Conservation (phyloP, 2,888 invertebrate species). For the Luperina testacea region DNA sequence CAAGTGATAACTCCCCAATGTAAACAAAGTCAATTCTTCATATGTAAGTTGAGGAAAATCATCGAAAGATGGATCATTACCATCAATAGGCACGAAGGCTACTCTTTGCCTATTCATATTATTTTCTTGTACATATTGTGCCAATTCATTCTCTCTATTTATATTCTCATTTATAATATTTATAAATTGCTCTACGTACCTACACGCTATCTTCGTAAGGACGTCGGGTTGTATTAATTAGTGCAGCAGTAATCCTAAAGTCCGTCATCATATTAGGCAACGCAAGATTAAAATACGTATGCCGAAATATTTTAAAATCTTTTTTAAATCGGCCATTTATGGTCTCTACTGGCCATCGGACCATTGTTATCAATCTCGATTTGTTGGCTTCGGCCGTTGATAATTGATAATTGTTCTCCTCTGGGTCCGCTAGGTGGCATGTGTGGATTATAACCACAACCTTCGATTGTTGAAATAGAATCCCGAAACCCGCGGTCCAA, state of each 20-base stretch:
- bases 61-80: background rate
- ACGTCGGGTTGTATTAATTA: too few species aligned
- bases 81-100: background rate
- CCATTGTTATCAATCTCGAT: slow-evolving; percentile 17
- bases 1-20: too few species aligned
- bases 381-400: slow-evolving; percentile 26
- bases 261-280: slow-evolving; percentile 36
- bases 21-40: background rate
- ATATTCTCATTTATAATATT: slow-evolving; percentile 38
- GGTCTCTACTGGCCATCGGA: slow-evolving; percentile 5
- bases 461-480: slow-evolving; percentile 28
- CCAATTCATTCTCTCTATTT: slow-evolving; percentile 33
- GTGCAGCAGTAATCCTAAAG: slow-evolving; percentile 15
- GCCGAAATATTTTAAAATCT: slow-evolving; percentile 23
- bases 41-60: background rate
- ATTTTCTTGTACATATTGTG: slow-evolving; percentile 18
- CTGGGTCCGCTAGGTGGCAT: slow-evolving; percentile 12
- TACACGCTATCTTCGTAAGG: too few species aligned
- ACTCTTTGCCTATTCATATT: background rate
- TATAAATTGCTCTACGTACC: slow-evolving; percentile 37
- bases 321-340: slow-evolving; percentile 4
- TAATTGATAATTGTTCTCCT: slow-evolving; percentile 30
- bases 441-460: slow-evolving; percentile 29
- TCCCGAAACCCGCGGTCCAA: slow-evolving; percentile 27
- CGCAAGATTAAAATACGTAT: slow-evolving; percentile 38